A percentile compares a stretch with the other conserved stretches of the same genome.
Evolutionary conservation across 1,140 invertebrate species (phyloP).

Genomic region (Reticulitermes speratus): DNA sequence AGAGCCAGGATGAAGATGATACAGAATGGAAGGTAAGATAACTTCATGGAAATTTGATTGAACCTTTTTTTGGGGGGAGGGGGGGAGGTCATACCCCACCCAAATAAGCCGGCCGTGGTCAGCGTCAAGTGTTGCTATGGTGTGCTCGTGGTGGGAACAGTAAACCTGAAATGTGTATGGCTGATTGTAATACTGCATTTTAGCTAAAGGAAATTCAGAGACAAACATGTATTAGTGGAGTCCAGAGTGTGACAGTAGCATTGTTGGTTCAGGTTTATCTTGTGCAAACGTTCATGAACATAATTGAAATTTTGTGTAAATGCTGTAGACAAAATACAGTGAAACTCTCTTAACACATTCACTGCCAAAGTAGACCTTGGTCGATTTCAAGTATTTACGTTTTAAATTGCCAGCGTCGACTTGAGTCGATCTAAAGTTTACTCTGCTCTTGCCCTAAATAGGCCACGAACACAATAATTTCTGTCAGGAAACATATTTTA

Average conservation of each 20-base stretch:
- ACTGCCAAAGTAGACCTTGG: no score
- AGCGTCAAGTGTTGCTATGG: not conserved
- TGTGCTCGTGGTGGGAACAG: slow-evolving; percentile 16
- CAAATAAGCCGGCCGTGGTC: slow-evolving; percentile 6
- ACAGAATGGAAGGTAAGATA: slow-evolving; percentile 67
- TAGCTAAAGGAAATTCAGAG: slow-evolving; percentile 1
- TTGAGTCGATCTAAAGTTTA: no score
- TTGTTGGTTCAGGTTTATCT: no score
- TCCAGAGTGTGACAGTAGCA: not conserved
- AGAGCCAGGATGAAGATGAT: slow-evolving; percentile 49
- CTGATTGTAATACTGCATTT: not conserved
- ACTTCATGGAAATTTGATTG: not conserved
- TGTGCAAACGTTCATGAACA: no score
- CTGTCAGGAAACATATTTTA: no score
- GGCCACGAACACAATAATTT: no score
- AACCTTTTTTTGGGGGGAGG: not conserved
- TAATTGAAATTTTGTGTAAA: no score
- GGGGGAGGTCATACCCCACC: not conserved
- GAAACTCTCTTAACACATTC: no score
- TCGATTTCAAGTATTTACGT: no score
- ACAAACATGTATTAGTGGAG: slow-evolving; percentile 22
- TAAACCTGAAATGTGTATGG: slow-evolving; percentile 4
- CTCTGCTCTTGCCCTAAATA: no score
- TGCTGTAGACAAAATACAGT: no score
- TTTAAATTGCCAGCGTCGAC: no score